Conservation (phyloP, 2,797 vertebrate species). For the Micrastur ruficollis region DNA sequence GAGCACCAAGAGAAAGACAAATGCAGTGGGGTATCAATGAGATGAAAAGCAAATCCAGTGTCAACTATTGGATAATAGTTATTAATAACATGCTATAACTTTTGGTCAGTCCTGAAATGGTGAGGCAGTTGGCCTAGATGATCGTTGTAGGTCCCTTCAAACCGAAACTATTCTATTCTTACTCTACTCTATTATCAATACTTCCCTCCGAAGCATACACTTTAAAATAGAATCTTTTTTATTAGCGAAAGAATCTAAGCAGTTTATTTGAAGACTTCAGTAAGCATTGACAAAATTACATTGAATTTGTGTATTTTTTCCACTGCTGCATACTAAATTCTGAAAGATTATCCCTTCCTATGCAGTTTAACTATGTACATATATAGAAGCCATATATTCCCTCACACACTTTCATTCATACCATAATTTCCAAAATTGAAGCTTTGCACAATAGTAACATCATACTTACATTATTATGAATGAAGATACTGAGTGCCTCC, state of each 20-base stretch:
- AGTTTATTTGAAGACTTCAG: background rate
- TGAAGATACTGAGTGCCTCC: constrained; percentile 86
- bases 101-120: background rate
- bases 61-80: background rate
- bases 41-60: background rate
- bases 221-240: background rate
- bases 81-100: background rate
- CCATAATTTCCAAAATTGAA: background rate
- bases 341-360: background rate
- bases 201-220: background rate
- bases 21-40: background rate
- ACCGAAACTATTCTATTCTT: background rate
- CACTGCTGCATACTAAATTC: background rate
- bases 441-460: background rate
- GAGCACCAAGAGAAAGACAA: background rate
- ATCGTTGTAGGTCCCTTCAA: background rate
- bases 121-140: background rate
- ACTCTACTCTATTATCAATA: background rate
- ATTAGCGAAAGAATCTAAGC: background rate
- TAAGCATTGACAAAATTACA: background rate
- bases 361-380: background rate
- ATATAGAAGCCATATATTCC: background rate
- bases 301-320: background rate
- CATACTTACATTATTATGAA: constrained; percentile 94
- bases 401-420: background rate